phyloP scores from a whole-genome alignment of 2,888 invertebrate species.

The Holacanthella duospinosa region DNA sequence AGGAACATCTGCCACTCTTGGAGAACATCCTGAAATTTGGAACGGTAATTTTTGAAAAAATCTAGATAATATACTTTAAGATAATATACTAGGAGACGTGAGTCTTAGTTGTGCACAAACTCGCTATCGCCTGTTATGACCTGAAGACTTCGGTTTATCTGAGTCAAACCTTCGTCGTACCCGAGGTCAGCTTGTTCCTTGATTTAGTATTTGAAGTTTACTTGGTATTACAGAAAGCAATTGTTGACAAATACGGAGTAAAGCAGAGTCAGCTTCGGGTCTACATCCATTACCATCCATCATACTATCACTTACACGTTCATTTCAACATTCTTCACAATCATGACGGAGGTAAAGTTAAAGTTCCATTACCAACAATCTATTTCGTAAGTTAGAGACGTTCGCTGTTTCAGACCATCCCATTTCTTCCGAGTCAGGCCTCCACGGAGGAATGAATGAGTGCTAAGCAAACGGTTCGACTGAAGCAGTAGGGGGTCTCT shows the following conservation, averaged over 20 bases:
- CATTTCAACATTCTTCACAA: constrained; percentile 59
- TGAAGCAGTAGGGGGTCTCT: too few species aligned
- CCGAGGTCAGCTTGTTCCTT: not conserved
- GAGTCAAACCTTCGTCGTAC: not conserved
- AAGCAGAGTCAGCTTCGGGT: constrained; percentile 60
- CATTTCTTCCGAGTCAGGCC: too few species aligned
- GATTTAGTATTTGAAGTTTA: constrained; percentile 1
- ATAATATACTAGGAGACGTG: not conserved
- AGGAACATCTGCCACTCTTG: constrained; percentile 65
- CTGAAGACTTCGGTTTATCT: not conserved
- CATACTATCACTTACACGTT: constrained; percentile 91
- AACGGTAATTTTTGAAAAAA: constrained; percentile 50
- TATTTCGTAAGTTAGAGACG: too few species aligned
- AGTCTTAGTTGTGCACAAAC: not conserved
- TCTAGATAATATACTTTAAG: not conserved
- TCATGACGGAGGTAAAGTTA: not conserved
- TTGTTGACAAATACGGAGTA: constrained; percentile 65
- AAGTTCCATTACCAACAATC: too few species aligned
- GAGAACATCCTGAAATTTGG: constrained; percentile 68
- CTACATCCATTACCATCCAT: constrained; percentile 91
- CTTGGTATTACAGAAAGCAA: constrained; percentile 51
- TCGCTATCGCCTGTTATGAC: too few species aligned
- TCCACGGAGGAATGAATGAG: not conserved
- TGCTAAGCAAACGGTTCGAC: not conserved
- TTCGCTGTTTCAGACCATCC: too few species aligned